A percentile compares a stretch with the other conserved stretches of the same genome.
Evolutionary conservation across 2,797 vertebrate genomes (phyloP).

Genomic region (Ara ararauna): DNA sequence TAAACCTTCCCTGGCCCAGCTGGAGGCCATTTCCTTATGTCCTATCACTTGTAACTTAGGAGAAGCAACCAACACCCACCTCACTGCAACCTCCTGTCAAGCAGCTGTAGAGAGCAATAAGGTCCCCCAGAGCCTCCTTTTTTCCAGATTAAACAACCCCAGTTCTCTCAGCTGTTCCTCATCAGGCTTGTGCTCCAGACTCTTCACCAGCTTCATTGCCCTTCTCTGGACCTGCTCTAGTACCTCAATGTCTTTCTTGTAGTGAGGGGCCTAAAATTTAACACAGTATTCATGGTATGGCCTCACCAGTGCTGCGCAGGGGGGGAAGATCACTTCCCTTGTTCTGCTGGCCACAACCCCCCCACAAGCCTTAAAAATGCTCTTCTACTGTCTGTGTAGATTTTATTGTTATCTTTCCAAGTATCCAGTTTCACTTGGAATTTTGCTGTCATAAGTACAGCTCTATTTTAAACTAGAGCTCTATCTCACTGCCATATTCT

Average conservation of each 20-base stretch:
- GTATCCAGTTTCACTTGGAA: background rate
- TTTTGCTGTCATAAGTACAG: background rate
- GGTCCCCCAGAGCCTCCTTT: background rate
- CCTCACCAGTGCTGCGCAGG: background rate
- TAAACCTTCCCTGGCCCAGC: background rate
- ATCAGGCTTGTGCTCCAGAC: background rate
- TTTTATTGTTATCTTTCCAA: background rate
- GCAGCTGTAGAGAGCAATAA: background rate
- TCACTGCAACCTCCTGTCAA: background rate
- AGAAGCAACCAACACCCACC: background rate
- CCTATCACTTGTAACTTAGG: background rate
- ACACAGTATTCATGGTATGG: fast-evolving
- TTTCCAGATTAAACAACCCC: background rate
- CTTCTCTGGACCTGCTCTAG: background rate
- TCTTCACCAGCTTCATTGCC: fast-evolving
- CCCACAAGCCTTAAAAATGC: fast-evolving
- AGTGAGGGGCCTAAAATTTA: background rate
- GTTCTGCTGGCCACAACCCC: background rate
- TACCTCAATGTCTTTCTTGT: background rate
- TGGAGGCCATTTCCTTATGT: background rate
- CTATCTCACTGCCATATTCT: background rate
- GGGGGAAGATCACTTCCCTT: fast-evolving
- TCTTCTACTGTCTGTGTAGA: background rate
- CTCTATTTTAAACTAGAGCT: background rate
- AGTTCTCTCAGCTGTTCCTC: fast-evolving